phyloP scores from a whole-genome alignment of 2,797 vertebrate genomes.

The Coendou prehensilis region DNA sequence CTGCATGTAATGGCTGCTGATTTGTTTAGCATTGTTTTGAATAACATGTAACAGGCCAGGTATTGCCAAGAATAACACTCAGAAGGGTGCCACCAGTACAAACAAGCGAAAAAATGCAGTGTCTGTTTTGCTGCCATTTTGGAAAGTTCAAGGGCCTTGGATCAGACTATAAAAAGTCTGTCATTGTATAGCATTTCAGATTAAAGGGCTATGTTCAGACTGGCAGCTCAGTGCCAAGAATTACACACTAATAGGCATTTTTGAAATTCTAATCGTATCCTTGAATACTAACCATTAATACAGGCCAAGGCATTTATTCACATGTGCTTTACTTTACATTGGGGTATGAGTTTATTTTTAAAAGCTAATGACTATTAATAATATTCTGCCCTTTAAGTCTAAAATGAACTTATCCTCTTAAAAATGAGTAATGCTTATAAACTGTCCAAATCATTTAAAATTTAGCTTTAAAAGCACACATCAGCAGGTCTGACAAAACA shows the following conservation, averaged over 20 bases:
- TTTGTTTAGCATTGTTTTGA: not conserved
- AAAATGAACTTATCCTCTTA: slow-evolving; percentile 63
- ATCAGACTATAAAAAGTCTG: slow-evolving; percentile 15
- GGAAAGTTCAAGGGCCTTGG: slow-evolving; percentile 23
- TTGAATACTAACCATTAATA: slow-evolving; percentile 64
- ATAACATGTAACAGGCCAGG: not conserved
- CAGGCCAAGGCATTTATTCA: not conserved
- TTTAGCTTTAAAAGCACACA: not conserved
- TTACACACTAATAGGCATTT: slow-evolving; percentile 68
- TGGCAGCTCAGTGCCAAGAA: slow-evolving; percentile 40
- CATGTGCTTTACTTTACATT: not conserved
- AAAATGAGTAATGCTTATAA: slow-evolving; percentile 47
- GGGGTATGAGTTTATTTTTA: slow-evolving; percentile 70
- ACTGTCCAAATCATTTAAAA: slow-evolving; percentile 63
- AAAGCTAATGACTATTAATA: slow-evolving; percentile 70
- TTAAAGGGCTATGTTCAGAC: slow-evolving; percentile 61
- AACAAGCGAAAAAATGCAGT: not conserved
- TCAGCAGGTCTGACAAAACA: slow-evolving; percentile 50
- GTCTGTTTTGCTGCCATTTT: not conserved
- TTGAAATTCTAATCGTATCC: slow-evolving; percentile 42
- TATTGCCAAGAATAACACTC: slow-evolving; percentile 4
- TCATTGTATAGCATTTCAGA: slow-evolving; percentile 52
- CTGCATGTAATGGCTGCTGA: not conserved
- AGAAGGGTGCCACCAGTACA: not conserved
- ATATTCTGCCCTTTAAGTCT: slow-evolving; percentile 41